Evolutionary conservation across 2,113 vertebrate species (phyloP), one percentile per base, ranked within the genome.

Genomic region (Neolamprologus hecqui): DNA sequence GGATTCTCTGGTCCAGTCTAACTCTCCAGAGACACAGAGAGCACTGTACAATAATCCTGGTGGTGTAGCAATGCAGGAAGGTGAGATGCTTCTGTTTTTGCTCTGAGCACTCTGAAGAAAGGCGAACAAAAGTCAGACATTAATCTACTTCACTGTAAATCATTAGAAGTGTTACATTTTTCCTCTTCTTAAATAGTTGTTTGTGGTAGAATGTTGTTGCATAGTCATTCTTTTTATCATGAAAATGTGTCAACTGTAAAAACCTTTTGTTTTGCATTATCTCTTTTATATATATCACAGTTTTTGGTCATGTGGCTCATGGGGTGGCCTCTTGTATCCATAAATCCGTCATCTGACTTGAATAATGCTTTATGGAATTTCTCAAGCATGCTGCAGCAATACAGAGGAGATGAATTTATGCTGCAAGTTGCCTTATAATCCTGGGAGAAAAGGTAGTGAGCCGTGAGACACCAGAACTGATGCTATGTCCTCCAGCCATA

Each of bases 381-480:
- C 82, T 88, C 81, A 84, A 81, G 80, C 60, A 53, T 81, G 84
- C 89, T 70, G 89, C 86, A 88, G 90, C 86, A 79, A 83, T 68
- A 81, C 49, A 83, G 53, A 81, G 70, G 65, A 89, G 90, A 91
- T 88, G 42, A 91, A 93, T 92, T 90, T 81, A 88, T 51, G 9
- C 53, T 91, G 42, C 33, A 81, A 83, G 65, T 63, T 88, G 68
- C 45, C 60, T 37, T 37, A 85, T 77, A 89, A 91, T 90, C 83
- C 79, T 33, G 23, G 28, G 82, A 87, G 91, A 86, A 82, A 60
- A 60, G 77, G 85, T 65, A 91, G 88, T 85, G 87, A 86, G 65
- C 88, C 26, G 17, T 88, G 86, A 93, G 82, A 88, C 93, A 82
- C 83, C 89, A 86, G 87, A 84, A 94, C 87, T 84, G 75, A 90